A percentile compares a stretch with the other conserved stretches of the same genome.
Evolutionary conservation across 2,113 vertebrate genomes (phyloP).

Genomic region (Spilogale gracilis): DNA sequence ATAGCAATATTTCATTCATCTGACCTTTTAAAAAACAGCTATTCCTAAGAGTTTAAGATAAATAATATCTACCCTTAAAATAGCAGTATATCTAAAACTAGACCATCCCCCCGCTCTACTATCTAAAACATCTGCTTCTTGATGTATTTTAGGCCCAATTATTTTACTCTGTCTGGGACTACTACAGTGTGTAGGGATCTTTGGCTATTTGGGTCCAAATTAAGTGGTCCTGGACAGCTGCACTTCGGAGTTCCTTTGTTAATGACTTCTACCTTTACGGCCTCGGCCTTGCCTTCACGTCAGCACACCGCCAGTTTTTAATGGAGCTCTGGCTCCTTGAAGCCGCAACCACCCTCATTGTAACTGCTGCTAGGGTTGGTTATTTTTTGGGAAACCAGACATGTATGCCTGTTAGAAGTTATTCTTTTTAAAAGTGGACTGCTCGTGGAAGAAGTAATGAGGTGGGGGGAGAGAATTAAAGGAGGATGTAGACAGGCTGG

Average conservation of each 20-base stretch:
- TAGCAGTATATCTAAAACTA: conserved; percentile 46
- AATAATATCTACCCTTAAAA: conserved; percentile 23
- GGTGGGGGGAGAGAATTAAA: neutral
- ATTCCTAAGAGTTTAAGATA: conserved; percentile 42
- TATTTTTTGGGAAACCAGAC: neutral
- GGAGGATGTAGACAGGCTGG: neutral
- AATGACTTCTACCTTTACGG: neutral
- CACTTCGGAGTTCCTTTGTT: neutral
- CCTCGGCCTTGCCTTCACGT: neutral
- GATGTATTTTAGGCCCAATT: conserved; percentile 1
- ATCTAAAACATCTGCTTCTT: conserved; percentile 51
- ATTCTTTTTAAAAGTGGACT: neutral
- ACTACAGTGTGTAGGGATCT: neutral
- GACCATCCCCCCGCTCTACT: neutral
- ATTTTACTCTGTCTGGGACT: neutral
- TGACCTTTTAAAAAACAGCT: neutral
- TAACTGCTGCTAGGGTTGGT: conserved; percentile 21
- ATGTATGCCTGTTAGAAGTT: neutral
- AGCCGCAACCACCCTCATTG: conserved; percentile 23
- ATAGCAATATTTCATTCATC: neutral
- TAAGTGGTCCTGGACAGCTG: conserved; percentile 22
- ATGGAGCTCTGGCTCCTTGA: conserved; percentile 10
- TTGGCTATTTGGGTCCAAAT: neutral
- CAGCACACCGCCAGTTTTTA: neutral
- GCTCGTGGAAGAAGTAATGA: conserved; percentile 28